Conservation (phyloP, 1,140 invertebrate species). For the Tenebrio molitor region DNA sequence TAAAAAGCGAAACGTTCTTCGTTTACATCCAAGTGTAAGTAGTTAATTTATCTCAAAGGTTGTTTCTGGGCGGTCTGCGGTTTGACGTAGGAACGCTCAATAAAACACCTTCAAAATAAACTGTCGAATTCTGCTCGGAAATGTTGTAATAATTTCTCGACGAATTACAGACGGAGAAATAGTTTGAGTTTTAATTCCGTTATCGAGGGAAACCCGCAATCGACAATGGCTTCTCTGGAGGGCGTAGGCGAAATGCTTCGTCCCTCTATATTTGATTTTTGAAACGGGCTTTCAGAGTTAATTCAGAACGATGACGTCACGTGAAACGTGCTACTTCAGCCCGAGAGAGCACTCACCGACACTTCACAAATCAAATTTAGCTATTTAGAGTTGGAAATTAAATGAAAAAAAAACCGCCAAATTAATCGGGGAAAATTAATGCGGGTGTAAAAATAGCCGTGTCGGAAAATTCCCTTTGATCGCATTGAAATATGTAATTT, state of each 20-base stretch:
- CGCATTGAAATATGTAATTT: slow-evolving; percentile 12
- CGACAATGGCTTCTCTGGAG: neutral
- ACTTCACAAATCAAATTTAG: slow-evolving; percentile 30
- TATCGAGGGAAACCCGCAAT: neutral
- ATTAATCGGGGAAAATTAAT: slow-evolving; percentile 25
- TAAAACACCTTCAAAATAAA: too few relatives aligned
- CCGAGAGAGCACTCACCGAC: neutral
- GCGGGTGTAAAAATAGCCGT: slow-evolving; percentile 3
- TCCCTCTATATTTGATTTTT: neutral
- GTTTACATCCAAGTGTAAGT: neutral
- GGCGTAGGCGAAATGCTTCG: neutral
- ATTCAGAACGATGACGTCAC: neutral
- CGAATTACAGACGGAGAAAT: neutral
- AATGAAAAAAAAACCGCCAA: slow-evolving; percentile 6
- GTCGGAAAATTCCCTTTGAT: slow-evolving; percentile 14
- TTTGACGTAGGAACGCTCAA: neutral
- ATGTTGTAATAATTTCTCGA: too few relatives aligned
- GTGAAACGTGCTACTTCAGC: neutral
- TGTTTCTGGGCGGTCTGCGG: neutral
- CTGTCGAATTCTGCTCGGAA: too few relatives aligned
- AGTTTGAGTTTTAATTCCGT: neutral
- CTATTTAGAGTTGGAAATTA: slow-evolving; percentile 8
- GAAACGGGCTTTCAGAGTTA: neutral
- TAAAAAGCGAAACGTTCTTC: too few relatives aligned
- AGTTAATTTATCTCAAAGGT: neutral